Evolutionary conservation across 1,140 invertebrate genomes (phyloP).

Genomic region (Drosophila rhopaloa): DNA sequence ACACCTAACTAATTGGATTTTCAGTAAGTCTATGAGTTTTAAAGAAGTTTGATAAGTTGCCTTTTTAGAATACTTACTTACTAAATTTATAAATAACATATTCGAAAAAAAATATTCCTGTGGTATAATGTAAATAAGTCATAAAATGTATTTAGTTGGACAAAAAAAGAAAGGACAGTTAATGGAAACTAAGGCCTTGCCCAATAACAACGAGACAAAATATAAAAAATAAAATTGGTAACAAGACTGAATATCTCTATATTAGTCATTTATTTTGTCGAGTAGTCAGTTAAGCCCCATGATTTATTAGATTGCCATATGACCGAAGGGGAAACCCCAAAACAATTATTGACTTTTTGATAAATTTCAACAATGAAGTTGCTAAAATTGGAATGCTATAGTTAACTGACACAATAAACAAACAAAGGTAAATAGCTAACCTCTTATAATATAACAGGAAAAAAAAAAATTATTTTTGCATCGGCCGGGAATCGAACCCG

Average conservation of each 20-base stretch:
- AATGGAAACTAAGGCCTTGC: not conserved
- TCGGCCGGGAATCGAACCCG: slow-evolving; percentile 94
- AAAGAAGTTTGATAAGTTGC: too few relatives aligned
- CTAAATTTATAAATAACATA: too few relatives aligned
- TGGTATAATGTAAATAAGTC: too few relatives aligned
- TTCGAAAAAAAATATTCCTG: too few relatives aligned
- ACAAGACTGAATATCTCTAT: not conserved
- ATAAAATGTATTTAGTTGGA: too few relatives aligned
- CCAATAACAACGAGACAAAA: not conserved
- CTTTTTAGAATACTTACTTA: too few relatives aligned
- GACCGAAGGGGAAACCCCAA: slow-evolving; percentile 16
- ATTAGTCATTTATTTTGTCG: not conserved
- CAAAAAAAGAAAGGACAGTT: too few relatives aligned
- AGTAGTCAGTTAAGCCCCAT: slow-evolving; percentile 7
- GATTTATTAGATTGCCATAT: slow-evolving; percentile 34
- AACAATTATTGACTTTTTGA: slow-evolving; percentile 28
- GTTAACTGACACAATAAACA: slow-evolving; percentile 19
- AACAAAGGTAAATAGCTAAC: slow-evolving; percentile 6
- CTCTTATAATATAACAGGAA: too few relatives aligned
- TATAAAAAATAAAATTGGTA: not conserved
- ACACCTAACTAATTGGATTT: not conserved
- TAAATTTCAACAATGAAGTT: slow-evolving; percentile 19
- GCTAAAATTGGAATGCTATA: slow-evolving; percentile 20
- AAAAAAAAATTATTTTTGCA: slow-evolving; percentile 85
- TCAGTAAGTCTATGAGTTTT: too few relatives aligned